Evolutionary conservation across 2,888 invertebrate genomes (phyloP), one percentile per base, ranked within the genome.

Genomic region (Trissonchulus sp.): DNA sequence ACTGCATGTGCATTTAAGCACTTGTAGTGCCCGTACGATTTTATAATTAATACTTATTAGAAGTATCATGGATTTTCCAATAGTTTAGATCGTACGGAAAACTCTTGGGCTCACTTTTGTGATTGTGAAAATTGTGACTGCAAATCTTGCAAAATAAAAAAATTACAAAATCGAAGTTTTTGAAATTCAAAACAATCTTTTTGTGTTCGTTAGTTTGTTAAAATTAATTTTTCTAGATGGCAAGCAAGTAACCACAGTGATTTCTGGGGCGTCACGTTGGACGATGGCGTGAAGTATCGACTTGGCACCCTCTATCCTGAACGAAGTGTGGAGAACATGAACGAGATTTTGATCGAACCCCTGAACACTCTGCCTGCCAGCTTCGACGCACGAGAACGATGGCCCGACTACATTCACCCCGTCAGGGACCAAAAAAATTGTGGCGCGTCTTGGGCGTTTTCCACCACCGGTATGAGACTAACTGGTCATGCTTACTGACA

Each of bases 371-470:
- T 93, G 78, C 93, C 93, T 0, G 83, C 83, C 23, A 82, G 88
- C 63, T 97, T 96, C 84, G 93, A 96, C 84, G 88, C 93, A 0
- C 87, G 92, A 23, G 84, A 86, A 0, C 88, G 89, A 73, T 96
- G 95, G 95, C 89, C 89, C 0, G 87, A 88, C 0, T 89, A 88
- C 80, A 90, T 95, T 73, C 89, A 91, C 0, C 89, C 88, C 0
- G 84, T 89, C n/a, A 80, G 84, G 60, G 88, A 89, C 79, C 89
- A 89, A 82, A 89, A 89, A 31, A 89, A 90, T 87, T 91, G 96
- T 83, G 95, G 92, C 0, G 90, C 94, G 0, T 95, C 94, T 1
- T 97, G 96, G 96, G 95, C 94, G 0, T 89, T 96, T 35, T 91
- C 93, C 0, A 91, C 94, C 0, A 90, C 91, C 73, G 85, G 86